These are phyloP conservation scores for Sphaerophoria taeniata DNA, from an alignment of 2,888 invertebrate species.

Conservation along the genomic window DNA sequence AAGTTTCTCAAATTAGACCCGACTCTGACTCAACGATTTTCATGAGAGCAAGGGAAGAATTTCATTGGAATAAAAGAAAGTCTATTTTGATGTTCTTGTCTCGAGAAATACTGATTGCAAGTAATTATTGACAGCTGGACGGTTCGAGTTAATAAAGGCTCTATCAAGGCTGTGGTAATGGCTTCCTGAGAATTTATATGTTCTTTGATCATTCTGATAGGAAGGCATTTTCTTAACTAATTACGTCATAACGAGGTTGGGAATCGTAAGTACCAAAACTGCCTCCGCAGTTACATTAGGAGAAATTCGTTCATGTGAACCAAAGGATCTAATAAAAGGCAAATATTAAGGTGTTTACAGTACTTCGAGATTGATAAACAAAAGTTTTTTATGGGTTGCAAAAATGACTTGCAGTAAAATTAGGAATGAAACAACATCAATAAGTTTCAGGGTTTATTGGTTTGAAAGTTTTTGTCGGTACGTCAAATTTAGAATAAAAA, in stretches of 20 bases:
- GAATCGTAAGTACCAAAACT: constrained; percentile 1
- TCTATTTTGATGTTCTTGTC: constrained; percentile 31
- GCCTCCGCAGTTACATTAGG: constrained; percentile 20
- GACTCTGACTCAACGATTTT: background rate
- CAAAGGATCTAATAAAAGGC: constrained; percentile 42
- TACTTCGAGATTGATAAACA: background rate
- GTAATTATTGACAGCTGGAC: constrained; percentile 61
- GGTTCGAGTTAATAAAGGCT: constrained; percentile 11
- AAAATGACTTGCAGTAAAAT: background rate
- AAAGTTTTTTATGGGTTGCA: background rate
- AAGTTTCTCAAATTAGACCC: constrained; percentile 12
- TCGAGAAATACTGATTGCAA: constrained; percentile 28
- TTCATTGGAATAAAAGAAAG: background rate
- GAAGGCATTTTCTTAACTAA: constrained; percentile 31
- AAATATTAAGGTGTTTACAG: background rate
- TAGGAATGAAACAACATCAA: no score
- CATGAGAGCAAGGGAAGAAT: background rate
- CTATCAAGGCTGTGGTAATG: constrained; percentile 33
- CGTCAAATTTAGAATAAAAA: no score
- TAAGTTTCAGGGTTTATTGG: no score
- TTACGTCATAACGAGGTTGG: constrained; percentile 38
- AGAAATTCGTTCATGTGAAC: constrained; percentile 25
- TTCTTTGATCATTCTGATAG: constrained; percentile 57
- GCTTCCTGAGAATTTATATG: constrained; percentile 29
- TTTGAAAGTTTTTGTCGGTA: no score